These are phyloP conservation scores for Leucosticte australis DNA, from an alignment of 2,113 vertebrate genomes.

Conservation along the genomic window DNA sequence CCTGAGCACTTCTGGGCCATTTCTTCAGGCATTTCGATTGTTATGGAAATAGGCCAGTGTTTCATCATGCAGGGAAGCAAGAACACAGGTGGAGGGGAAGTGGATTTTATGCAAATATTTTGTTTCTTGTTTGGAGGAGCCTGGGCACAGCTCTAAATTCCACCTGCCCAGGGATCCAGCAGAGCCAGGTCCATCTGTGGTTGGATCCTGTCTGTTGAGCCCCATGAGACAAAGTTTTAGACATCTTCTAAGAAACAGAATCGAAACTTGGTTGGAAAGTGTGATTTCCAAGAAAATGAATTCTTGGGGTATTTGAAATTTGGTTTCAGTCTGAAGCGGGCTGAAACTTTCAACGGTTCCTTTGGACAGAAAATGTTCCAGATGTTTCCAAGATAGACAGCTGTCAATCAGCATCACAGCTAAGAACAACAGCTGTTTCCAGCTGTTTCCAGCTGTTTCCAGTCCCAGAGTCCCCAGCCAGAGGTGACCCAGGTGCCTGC, in stretches of 20 bases:
- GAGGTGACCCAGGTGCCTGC: not conserved
- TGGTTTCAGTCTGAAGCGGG: not conserved
- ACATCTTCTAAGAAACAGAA: not conserved
- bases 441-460: not conserved
- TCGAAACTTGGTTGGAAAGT: not conserved
- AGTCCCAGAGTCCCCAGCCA: not conserved
- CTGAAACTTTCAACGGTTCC: not conserved
- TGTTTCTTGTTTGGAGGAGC: not conserved
- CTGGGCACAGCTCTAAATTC: not conserved
- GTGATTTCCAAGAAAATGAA: not conserved
- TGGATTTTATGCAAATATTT: constrained; percentile 14
- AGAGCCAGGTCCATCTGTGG: not conserved
- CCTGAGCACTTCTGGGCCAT: not conserved
- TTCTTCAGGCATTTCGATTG: not conserved
- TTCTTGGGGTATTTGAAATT: not conserved
- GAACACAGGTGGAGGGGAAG: not conserved
- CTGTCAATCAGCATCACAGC: not conserved
- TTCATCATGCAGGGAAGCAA: not conserved
- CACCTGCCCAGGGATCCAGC: not conserved
- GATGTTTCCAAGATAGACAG: not conserved
- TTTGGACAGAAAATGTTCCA: not conserved
- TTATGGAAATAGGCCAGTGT: not conserved
- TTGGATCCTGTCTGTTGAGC: not conserved
- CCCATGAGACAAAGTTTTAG: not conserved
- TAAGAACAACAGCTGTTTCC: not conserved